Base-by-base conservation (phyloP, 2,113 vertebrate genomes). In the Hemiscyllium ocellatum region DNA sequence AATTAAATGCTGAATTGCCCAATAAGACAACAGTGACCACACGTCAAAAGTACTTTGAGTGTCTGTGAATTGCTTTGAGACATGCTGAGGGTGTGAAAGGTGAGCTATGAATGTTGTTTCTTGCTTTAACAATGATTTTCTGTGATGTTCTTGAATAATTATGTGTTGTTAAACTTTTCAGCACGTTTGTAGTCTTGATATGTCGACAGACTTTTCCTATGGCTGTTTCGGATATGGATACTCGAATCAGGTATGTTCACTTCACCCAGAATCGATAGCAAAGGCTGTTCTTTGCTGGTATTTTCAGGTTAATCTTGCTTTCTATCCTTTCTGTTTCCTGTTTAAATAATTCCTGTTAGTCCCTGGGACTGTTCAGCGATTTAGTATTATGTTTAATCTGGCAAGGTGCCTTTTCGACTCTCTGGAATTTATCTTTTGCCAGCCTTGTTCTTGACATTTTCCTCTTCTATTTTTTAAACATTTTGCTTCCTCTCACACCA, bases 171-270 rank as follows among this genome's bases (percentile, higher is more conserved):
- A 94, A 20, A 95, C 50, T 76, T 95, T 95, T 50, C 47, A 95
- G 94, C 94, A 4, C 26, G 94, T 95, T 47, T 95, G 94, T 47
- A 52, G 52, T 72, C 94, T 95, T 76, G 69, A 52, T 47, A 26
- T 95, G 94, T 17, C 69, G 2, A 95, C 76, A 72, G 47, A 72
- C 68, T 95, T 95, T 95, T 47, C 94, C 68, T 95, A 95, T 76
- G 94, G 94, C 50, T 72, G 33, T 24, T 95, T 95, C 52, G 94
- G 94, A 95, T 95, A 95, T 52, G 69, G 69, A 33, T 95, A 50
- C 69, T 95, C 94, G 29, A 70, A 95, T 76, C 94, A 95, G 94
- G 94, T 95, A 95, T 24, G 94, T 1, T 70, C 19, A 47, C 68
- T 50, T 72, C 50, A 52, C 24, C 52, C 26, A 6, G 80, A 42